Conservation (phyloP, 2,888 invertebrate species). For the Anticlea derivata region DNA sequence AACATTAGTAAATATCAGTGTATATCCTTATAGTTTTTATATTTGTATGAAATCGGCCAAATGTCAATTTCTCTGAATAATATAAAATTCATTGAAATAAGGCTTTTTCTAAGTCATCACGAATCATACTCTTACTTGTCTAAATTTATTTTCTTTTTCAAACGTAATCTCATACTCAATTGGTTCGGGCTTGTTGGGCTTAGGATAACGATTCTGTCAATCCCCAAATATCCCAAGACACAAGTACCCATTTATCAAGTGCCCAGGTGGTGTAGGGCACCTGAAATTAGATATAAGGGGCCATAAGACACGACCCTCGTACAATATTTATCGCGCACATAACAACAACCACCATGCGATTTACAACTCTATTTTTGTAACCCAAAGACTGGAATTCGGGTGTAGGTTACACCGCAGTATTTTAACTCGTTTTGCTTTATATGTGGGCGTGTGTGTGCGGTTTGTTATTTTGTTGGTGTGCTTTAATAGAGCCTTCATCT, state of each 20-base stretch:
- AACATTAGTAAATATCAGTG: too few relatives aligned
- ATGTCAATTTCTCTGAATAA: too few relatives aligned
- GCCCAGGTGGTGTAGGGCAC: conserved; percentile 52
- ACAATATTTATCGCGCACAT: conserved; percentile 36
- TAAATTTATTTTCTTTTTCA: background rate
- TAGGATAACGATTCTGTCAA: conserved; percentile 30
- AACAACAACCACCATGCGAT: conserved; percentile 21
- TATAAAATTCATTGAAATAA: too few relatives aligned
- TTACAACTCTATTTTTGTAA: conserved; percentile 1
- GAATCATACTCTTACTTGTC: too few relatives aligned
- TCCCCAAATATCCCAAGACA: conserved; percentile 39
- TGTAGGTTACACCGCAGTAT: background rate
- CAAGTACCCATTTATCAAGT: conserved; percentile 48
- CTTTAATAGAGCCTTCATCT: conserved; percentile 52
- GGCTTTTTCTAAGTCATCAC: too few relatives aligned
- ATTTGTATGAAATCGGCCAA: too few relatives aligned
- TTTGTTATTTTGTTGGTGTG: conserved; percentile 46
- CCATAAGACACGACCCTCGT: conserved; percentile 43
- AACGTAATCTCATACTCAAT: conserved; percentile 16
- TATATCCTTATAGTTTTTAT: too few relatives aligned
- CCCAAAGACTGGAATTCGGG: background rate
- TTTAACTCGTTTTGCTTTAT: conserved; percentile 35
- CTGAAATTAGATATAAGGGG: conserved; percentile 50
- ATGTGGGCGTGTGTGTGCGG: conserved; percentile 26
- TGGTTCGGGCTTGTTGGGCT: conserved; percentile 10